A percentile compares a stretch with the other conserved stretches of the same genome.
Evolutionary conservation across 2,888 invertebrate genomes (phyloP).

Genomic region (Trachelus iudaicus): DNA sequence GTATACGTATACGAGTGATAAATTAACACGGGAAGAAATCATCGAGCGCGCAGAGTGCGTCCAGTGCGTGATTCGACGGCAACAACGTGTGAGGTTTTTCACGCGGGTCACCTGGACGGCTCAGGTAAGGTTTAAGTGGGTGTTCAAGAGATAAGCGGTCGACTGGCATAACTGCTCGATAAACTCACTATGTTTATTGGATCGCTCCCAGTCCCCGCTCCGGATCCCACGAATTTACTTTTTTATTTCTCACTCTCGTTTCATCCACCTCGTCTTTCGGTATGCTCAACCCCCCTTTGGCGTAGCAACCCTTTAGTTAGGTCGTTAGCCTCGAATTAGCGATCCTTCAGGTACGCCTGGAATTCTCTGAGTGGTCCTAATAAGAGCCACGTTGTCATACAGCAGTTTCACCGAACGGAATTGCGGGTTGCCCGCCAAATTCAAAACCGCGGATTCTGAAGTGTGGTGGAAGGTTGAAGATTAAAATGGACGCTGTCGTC

Average conservation of each 20-base stretch:
- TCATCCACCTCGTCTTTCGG: conserved; percentile 16
- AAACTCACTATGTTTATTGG: conserved; percentile 61
- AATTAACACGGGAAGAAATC: neutral
- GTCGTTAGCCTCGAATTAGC: conserved; percentile 47
- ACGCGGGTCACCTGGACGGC: conserved; percentile 39
- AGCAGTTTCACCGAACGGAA: neutral
- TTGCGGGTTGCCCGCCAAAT: neutral
- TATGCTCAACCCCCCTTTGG: conserved; percentile 18
- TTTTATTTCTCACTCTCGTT: neutral
- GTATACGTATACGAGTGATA: neutral
- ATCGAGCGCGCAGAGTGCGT: too few species aligned
- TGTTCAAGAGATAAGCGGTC: conserved; percentile 60
- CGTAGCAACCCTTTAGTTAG: conserved; percentile 30
- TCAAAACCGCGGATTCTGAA: conserved; percentile 1
- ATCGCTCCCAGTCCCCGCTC: conserved; percentile 37
- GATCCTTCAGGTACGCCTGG: neutral
- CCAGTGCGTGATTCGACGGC: conserved; percentile 7
- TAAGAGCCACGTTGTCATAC: neutral
- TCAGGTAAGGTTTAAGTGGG: conserved; percentile 58
- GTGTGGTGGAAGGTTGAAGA: neutral
- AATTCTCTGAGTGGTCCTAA: neutral
- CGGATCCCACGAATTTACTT: conserved; percentile 8
- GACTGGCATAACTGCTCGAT: conserved; percentile 61
- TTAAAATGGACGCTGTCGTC: conserved; percentile 16
- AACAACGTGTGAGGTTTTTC: conserved; percentile 60